Base-by-base conservation (phyloP, 2,797 vertebrate genomes). In the Gallinago stenura region DNA sequence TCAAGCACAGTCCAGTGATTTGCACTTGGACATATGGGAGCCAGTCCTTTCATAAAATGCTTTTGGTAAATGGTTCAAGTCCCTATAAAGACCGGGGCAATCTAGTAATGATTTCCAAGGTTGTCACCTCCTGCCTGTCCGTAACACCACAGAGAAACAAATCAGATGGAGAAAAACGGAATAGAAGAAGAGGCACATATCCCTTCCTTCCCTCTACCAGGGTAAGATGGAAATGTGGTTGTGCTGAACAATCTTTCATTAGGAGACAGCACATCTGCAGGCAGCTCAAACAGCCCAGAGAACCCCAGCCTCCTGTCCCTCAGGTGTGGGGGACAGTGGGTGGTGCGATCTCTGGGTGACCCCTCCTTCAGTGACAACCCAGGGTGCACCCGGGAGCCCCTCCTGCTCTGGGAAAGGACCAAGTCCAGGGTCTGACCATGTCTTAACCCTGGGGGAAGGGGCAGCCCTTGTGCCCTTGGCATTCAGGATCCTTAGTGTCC, bases 1-100 rank as follows among this genome's bases (percentile, higher is more conserved):
- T 91, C 79, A 92, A 78, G 89, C 22, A 75, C 28, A 95, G 85
- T 82, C 93, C 76, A 78, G 56, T 46, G 69, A 70, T 88, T 89
- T 93, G 65, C 65, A 69, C 82, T 57, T 0, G 11, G 88, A 90
- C 85, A 92, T 78, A 90, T 76, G 91, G 89, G 41, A 96, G 86
- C 73, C 94, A 95, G 79, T 60, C 83, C 51, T 88, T 88, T 78
- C 51, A 41, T 26, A 70, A 95, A 89, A 79, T 22, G 22, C 43
- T 91, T 89, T 41, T 65, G 48, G 84, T 54, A 88, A 83, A 68
- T 11, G 21, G 26, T 78, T 95, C 46, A 69, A 50, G 61, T 51
- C 43, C 72, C 65, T 64, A 0, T 83, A 79, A 91, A 88, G 66
- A 75, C 18, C 1, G 1, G 43, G 43, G 20, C 46, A 70, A 79